phyloP scores from a whole-genome alignment of 2,113 vertebrate genomes.

The Tupaia chinensis region DNA sequence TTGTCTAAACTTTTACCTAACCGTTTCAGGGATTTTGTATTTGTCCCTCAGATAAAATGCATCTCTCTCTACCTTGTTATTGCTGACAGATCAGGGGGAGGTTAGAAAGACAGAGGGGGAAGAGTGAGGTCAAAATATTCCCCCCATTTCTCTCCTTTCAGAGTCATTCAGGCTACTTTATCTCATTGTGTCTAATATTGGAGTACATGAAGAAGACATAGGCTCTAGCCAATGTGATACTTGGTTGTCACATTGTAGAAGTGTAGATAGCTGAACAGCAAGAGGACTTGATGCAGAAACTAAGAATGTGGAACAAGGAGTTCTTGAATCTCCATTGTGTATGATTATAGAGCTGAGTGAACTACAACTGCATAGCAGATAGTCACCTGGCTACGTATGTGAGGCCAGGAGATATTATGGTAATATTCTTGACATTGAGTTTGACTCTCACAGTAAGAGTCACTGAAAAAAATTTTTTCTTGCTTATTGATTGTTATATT shows the following conservation, averaged over 20 bases:
- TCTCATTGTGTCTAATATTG: neutral
- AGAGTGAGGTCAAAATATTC: neutral
- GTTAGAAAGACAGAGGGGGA: neutral
- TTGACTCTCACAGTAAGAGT: slow-evolving; percentile 15
- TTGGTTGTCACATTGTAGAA: neutral
- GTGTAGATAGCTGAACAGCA: neutral
- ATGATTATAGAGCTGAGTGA: neutral
- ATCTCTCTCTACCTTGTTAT: neutral
- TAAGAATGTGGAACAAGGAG: neutral
- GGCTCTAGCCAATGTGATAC: neutral
- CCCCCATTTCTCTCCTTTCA: neutral
- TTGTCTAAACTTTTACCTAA: neutral
- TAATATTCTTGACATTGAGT: neutral
- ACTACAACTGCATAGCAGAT: neutral
- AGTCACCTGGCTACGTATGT: neutral
- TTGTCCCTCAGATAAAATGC: neutral
- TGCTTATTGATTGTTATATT: slow-evolving; percentile 55
- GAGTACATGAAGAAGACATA: neutral
- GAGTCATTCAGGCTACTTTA: neutral
- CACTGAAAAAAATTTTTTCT: slow-evolving; percentile 7
- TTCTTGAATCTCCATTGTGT: neutral
- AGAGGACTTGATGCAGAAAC: neutral
- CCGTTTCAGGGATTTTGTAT: neutral
- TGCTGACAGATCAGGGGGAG: neutral
- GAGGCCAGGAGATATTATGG: neutral